Evolutionary conservation across 1,140 invertebrate species (phyloP), one percentile per base, ranked within the genome.

Genomic region (Brachionus rotundiformis): DNA sequence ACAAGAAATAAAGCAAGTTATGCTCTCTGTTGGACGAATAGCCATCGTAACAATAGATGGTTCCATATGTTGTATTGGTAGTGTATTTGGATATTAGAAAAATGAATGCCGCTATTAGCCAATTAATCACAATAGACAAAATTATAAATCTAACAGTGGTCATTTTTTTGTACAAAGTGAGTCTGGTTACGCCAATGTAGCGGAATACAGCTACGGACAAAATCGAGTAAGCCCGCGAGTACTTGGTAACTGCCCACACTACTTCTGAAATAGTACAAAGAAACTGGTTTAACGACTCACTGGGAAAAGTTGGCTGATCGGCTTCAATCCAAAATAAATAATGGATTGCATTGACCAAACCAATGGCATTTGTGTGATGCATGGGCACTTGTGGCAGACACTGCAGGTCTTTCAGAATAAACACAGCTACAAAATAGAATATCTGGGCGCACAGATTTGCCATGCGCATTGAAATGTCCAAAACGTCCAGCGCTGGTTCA

Each of bases 31-130:
- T 25, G 3, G 33, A 16, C n/a, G 68, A 73, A 4, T 73, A 44
- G 19, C 68, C 68, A 73, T 73, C 68, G 11, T 73, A 73, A 16
- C 68, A 73, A 27, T 73, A 73, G 36, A 73, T 73, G n/a, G 16
- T 27, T 44, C 68, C 68, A 41, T 41, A 13, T 6, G 33, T 41
- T 25, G 68, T 73, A 25, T 73, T 23, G 23, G 39, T 10, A 13
- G 19, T n/a, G 16, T 19, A 73, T 73, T 73, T 73, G 6, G 36
- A 27, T 4, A 73, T n/a, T 47, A 73, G 41, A 73, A 73, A 73
- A 8, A 73, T 23, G 1, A 23, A 19, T 19, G 39, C 7, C 25
- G 19, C 36, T 19, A 73, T 27, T 23, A 44, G 13, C 68, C 68
- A 73, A 5, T 41, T 44, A 19, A 73, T 19, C 11, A 19, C 2